Evolutionary conservation across 2,797 vertebrate genomes (phyloP).

Genomic region (Lycodopsis pacificus): DNA sequence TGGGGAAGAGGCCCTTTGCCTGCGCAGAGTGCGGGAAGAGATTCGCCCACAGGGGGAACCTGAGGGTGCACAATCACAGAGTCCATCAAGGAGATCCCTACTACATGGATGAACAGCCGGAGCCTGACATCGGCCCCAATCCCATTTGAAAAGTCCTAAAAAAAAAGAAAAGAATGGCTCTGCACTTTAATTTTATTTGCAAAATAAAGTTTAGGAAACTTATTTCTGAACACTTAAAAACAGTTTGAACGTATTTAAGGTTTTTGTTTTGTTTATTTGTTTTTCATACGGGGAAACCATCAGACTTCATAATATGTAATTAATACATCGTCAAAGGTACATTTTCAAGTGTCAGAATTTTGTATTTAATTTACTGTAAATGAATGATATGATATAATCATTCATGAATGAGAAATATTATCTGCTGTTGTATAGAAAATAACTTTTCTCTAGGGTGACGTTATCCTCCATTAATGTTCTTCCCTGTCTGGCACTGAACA

Average conservation of each 20-base stretch:
- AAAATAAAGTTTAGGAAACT: background rate
- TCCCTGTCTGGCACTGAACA: slow-evolving; percentile 8
- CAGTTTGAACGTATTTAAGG: background rate
- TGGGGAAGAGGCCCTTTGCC: slow-evolving; percentile 83
- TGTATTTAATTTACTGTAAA: slow-evolving; percentile 39
- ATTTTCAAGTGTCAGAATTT: slow-evolving; percentile 2
- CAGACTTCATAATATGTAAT: background rate
- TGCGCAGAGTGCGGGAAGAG: slow-evolving; percentile 82
- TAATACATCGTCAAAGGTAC: slow-evolving; percentile 15
- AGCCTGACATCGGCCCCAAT: slow-evolving; percentile 66
- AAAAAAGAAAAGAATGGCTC: background rate
- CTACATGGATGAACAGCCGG: slow-evolving; percentile 75
- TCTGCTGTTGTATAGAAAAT: slow-evolving; percentile 20
- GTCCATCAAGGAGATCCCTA: slow-evolving; percentile 81
- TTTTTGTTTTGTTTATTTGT: background rate
- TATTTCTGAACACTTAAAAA: slow-evolving; percentile 28
- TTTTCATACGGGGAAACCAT: background rate
- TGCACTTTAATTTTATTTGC: slow-evolving; percentile 34
- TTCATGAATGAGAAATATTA: slow-evolving; percentile 26
- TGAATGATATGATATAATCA: slow-evolving; percentile 13
- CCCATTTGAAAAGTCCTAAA: slow-evolving; percentile 48
- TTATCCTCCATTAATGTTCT: background rate
- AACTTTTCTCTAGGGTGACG: background rate
- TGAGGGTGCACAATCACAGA: slow-evolving; percentile 82
- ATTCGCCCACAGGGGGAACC: slow-evolving; percentile 82